Evolutionary conservation across 2,888 invertebrate species (phyloP).

Genomic region (Athalia rosae): DNA sequence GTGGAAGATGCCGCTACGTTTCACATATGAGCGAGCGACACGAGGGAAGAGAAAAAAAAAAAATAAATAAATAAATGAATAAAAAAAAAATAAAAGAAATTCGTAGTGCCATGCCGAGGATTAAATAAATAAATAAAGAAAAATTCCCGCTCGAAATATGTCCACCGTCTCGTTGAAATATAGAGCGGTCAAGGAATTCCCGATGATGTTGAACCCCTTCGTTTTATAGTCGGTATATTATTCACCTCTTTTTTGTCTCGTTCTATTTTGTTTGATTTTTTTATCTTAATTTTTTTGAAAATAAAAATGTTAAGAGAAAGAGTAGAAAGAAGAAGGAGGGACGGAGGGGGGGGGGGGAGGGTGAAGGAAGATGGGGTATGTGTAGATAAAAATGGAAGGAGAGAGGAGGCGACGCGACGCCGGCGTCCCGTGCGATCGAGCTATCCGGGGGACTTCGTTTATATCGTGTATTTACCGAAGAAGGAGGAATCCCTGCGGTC

Average conservation of each 20-base stretch:
- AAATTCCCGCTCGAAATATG: conserved; percentile 62
- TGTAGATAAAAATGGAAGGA: neutral
- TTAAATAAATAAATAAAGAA: conserved; percentile 66
- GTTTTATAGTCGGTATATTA: no score
- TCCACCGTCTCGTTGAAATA: conserved; percentile 64
- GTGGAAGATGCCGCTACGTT: no score
- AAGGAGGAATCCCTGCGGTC: conserved; percentile 21
- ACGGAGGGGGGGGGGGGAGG: neutral
- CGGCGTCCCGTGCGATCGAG: no score
- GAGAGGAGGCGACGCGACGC: no score
- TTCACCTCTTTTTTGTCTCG: no score
- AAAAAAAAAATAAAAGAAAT: neutral
- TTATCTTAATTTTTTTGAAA: no score
- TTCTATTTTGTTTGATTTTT: no score
- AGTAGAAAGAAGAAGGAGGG: no score
- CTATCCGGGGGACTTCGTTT: neutral
- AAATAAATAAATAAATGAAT: neutral
- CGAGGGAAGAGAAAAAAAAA: neutral
- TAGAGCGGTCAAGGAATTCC: conserved; percentile 61
- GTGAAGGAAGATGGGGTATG: neutral
- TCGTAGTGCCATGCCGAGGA: conserved; percentile 41
- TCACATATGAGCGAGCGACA: neutral
- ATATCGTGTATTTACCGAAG: neutral
- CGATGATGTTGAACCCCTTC: conserved; percentile 33
- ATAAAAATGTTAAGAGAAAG: no score